Percentiles rank a stretch among this genome's conserved stretches.
These are phyloP conservation scores for Stichodactyla mertensii DNA, from an alignment of 64 coral and sea anemone species.

Conservation along the genomic window DNA sequence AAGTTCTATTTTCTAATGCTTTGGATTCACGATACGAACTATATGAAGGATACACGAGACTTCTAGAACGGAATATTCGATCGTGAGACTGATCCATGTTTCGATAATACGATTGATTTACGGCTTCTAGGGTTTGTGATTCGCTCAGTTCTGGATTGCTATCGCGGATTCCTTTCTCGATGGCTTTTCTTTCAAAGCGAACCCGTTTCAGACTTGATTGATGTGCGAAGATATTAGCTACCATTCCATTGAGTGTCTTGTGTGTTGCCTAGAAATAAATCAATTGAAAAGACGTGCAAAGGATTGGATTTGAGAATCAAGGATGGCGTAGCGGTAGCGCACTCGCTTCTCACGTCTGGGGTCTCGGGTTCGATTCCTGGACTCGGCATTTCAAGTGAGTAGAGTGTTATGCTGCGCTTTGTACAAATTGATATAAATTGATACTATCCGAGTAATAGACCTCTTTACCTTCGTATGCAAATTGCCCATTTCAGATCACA, in stretches of 20 bases:
- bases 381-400: too few relatives aligned
- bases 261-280: slow-evolving; percentile 40
- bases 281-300: too few relatives aligned
- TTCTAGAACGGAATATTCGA: background rate
- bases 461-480: too few relatives aligned
- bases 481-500: too few relatives aligned
- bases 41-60: background rate
- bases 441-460: too few relatives aligned
- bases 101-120: background rate
- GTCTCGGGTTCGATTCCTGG: too few relatives aligned
- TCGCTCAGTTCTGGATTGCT: slow-evolving; percentile 27
- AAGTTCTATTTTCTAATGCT: background rate
- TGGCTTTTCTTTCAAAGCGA: slow-evolving; percentile 84
- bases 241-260: slow-evolving; percentile 28
- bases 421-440: too few relatives aligned
- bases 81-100: background rate
- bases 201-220: slow-evolving; percentile 66
- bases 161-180: slow-evolving; percentile 61
- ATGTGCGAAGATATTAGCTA: slow-evolving; percentile 33
- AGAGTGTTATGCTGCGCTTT: too few relatives aligned
- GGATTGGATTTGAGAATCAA: too few relatives aligned
- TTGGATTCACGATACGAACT: background rate
- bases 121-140: slow-evolving; percentile 12
- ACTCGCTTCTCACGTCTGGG: too few relatives aligned
- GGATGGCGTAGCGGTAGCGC: too few relatives aligned